A percentile compares a stretch with the other conserved stretches of the same genome.
phyloP scores from a whole-genome alignment of 2,113 vertebrate genomes.

The Rhea pennata region DNA sequence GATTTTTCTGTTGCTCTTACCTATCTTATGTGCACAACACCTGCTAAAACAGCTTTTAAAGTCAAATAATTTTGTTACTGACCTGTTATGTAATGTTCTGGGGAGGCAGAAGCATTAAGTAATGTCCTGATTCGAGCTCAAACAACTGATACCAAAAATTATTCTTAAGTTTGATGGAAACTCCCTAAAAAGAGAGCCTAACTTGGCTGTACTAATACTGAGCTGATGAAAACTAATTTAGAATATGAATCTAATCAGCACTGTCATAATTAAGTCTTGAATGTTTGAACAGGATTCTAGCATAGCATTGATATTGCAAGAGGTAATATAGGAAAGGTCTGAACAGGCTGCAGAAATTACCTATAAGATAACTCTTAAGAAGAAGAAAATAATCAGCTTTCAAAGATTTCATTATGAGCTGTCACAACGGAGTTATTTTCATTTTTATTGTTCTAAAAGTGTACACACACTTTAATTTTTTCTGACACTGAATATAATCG shows the following conservation, averaged over 20 bases:
- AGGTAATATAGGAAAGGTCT: neutral
- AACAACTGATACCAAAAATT: neutral
- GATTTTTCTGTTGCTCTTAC: neutral
- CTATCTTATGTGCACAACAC: neutral
- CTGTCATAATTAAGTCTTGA: neutral
- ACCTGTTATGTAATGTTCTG: neutral
- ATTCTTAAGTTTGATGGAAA: neutral
- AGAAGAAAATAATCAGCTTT: neutral
- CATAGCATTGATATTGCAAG: neutral
- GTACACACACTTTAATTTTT: neutral
- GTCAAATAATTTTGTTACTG: neutral
- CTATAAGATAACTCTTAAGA: neutral
- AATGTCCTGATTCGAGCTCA: neutral
- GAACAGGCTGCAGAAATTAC: neutral
- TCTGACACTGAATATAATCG: neutral
- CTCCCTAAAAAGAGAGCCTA: neutral
- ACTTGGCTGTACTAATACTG: neutral
- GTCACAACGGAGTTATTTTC: neutral
- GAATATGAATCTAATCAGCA: neutral
- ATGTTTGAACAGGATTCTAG: neutral
- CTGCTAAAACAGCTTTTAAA: neutral
- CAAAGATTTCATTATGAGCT: neutral
- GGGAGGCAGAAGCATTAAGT: neutral
- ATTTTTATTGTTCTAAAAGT: neutral
- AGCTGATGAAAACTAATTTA: neutral